Base-by-base conservation (phyloP, 2,888 invertebrate genomes). In the Marronus borbonicus region DNA sequence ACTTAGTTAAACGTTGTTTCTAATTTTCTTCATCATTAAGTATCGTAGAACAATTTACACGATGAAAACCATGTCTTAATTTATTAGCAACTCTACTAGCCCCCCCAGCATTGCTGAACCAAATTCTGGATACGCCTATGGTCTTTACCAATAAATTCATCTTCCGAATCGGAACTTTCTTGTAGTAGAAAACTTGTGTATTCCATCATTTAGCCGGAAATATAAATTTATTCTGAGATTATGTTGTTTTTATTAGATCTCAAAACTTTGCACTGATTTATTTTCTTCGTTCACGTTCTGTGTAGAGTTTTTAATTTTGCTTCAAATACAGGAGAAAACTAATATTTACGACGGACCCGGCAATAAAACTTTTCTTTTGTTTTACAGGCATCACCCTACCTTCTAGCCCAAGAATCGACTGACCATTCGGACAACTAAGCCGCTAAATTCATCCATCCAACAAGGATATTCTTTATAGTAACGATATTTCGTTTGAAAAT, bases 351-450 rank as follows among this genome's bases (percentile, higher is more conserved):
- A 24, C 24, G 24, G 24, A 24, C 24, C 8, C 55, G 3, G 2
- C 20, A 8, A 58, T 20, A 17, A 20, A 24, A 58, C 55, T 10
- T 20, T 8, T 58, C 3, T 80, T 70, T 72, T 75, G 20, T 76
- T n/a, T 83, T 82, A 20, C 78, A 83, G 83, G 83, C 81, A 39
- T 81, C 83, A 28, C 81, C 81, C 24, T 83, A 80, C 68, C 64
- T 83, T 39, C 58, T 82, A 64, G 80, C 82, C 17, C 83, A 83
- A 76, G 83, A 83, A 76, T 79, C 81, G 20, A 80, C 80, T 28
- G 82, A 83, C 55, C 83, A 81, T 75, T 80, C 78, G 66, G 83
- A 83, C 62, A 83, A 83, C 55, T 58, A 58, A 58, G 20, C 4
- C 12, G 12, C 77, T 83, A 80, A 81, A 64, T 72, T 68, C 64